Evolutionary conservation across 2,797 vertebrate genomes (phyloP), one percentile per base, ranked within the genome.

Genomic region (Threskiornis aethiopicus): DNA sequence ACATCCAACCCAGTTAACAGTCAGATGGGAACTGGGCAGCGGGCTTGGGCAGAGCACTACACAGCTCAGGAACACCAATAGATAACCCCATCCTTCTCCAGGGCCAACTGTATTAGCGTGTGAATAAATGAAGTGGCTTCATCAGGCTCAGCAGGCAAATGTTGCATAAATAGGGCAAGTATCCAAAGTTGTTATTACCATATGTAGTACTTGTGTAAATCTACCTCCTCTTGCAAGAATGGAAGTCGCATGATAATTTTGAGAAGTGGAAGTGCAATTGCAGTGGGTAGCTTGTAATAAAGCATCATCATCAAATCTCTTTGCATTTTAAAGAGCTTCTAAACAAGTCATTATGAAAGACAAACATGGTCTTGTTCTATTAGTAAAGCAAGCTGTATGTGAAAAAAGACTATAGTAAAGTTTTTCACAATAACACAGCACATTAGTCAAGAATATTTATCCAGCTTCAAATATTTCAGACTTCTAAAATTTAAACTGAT

Each of bases 261-360:
- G 80, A 57, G 84, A 95, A 96, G 89, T 95, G 65, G 87, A 28
- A 70, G 91, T 13, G 3, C 24, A 52, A 5, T 55, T 81, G 70
- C 0, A 0, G 47, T 94, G 41, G 52, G 44, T 69, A 87, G 51
- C 58, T 95, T 14, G 4, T 87, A 94, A 73, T 4, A 81, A 31
- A 22, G 8, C 61, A 80, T 37, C 18, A 39, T 33, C 70, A 70
- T 41, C 49, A 93, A 76, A 64, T 62, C n/a, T 69, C 46, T 90
- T 95, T 91, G 64, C 35, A 35, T 90, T 96, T 95, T 81, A 62
- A 92, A 69, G 54, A 93, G 64, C 70, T 90, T 88, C 76, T 93
- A 70, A 90, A 70, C 62, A 91, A 89, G 85, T 52, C 35, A 19
- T 88, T 95, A 28, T 37, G 57, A 65, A 95, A 92, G 79, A 72